phyloP scores from a whole-genome alignment of 2,113 vertebrate genomes.

The Phalacrocorax brasilianus region DNA sequence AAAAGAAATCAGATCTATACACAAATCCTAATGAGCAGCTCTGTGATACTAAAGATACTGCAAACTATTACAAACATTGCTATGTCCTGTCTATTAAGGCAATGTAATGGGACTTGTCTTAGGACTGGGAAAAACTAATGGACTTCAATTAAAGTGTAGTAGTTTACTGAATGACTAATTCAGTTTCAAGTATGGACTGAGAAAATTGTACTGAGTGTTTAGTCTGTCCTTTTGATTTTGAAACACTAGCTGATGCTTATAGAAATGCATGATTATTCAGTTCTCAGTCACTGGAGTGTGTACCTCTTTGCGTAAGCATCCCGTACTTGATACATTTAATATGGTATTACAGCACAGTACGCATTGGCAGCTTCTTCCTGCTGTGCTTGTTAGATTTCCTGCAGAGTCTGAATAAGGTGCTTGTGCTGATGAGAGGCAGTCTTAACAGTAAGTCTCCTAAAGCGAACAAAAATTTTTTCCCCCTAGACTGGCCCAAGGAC shows the following conservation, averaged over 20 bases:
- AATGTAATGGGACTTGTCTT: neutral
- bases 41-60: neutral
- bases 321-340: neutral
- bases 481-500: neutral
- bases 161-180: constrained; percentile 11
- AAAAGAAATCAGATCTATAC: constrained; percentile 49
- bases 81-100: neutral
- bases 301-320: neutral
- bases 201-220: neutral
- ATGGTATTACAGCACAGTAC: neutral
- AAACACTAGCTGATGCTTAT: neutral
- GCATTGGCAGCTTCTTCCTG: neutral
- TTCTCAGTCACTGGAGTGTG: neutral
- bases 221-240: neutral
- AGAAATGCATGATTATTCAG: neutral
- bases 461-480: neutral
- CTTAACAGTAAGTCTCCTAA: neutral
- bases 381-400: neutral
- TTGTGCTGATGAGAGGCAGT: neutral
- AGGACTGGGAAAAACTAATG: neutral
- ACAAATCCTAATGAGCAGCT: neutral
- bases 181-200: neutral
- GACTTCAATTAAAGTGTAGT: neutral
- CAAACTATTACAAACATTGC: neutral
- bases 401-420: neutral